Evolutionary conservation across 2,888 invertebrate genomes (phyloP).

Genomic region (Endotricha flammealis): DNA sequence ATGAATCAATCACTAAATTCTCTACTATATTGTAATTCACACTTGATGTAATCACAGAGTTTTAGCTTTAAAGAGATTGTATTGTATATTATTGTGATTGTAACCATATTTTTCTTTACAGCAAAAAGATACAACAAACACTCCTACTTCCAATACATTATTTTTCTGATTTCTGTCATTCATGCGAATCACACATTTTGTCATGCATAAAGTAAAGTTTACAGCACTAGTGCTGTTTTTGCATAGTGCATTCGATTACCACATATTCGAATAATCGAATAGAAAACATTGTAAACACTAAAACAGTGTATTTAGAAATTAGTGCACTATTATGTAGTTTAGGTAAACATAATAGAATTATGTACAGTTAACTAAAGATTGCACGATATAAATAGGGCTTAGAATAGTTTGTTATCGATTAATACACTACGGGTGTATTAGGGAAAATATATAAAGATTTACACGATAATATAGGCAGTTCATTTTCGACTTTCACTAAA

Average conservation of each 20-base stretch:
- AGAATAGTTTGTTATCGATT: constrained; percentile 30
- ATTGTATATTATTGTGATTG: constrained; percentile 11
- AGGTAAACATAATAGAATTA: constrained; percentile 32
- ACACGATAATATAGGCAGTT: constrained; percentile 23
- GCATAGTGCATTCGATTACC: constrained; percentile 23
- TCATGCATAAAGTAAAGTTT: constrained; percentile 34
- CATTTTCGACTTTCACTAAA: constrained; percentile 40
- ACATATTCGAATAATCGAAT: constrained; percentile 10
- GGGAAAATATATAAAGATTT: constrained; percentile 7
- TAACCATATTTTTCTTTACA: constrained; percentile 33
- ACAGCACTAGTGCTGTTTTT: constrained; percentile 37
- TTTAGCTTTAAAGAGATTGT: not conserved
- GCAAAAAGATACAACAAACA: constrained; percentile 24
- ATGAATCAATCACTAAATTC: constrained; percentile 6
- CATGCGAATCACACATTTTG: constrained; percentile 34
- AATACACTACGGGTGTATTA: constrained; percentile 5
- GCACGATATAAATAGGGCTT: constrained; percentile 47
- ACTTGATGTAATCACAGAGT: not conserved
- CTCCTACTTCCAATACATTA: constrained; percentile 44
- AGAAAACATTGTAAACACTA: constrained; percentile 20
- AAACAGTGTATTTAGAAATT: constrained; percentile 27
- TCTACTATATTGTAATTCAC: constrained; percentile 1
- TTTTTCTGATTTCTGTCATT: constrained; percentile 24
- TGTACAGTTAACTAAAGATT: constrained; percentile 31
- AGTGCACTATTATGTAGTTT: constrained; percentile 52